These are phyloP conservation scores for Orgyia antiqua DNA, from an alignment of 2,888 invertebrate species.

Conservation along the genomic window DNA sequence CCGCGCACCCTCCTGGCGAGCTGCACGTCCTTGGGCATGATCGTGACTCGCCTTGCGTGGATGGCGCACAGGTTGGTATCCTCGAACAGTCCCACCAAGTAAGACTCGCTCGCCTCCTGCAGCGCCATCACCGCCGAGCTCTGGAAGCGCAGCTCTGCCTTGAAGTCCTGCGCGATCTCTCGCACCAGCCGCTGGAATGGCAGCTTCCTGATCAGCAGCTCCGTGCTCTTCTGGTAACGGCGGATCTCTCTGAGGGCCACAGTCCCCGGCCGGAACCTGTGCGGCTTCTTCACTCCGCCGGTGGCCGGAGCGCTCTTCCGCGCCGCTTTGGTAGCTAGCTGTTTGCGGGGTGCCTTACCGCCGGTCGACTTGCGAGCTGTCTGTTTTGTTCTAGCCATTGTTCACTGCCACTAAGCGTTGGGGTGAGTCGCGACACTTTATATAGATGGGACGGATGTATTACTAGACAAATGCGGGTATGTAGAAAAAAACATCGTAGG, in stretches of 20 bases:
- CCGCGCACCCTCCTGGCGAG: constrained; percentile 56
- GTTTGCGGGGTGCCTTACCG: constrained; percentile 85
- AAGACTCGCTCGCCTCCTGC: constrained; percentile 79
- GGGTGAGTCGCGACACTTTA: no score
- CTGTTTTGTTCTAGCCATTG: constrained; percentile 85
- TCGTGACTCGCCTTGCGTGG: constrained; percentile 76
- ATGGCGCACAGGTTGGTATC: constrained; percentile 89
- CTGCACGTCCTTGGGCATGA: constrained; percentile 64
- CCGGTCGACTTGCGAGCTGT: constrained; percentile 86
- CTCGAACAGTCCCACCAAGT: constrained; percentile 84
- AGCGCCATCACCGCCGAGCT: constrained; percentile 84
- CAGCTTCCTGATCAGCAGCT: constrained; percentile 83
- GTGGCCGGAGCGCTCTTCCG: constrained; percentile 85
- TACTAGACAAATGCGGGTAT: no score
- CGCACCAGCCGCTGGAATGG: constrained; percentile 85
- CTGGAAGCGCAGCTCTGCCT: constrained; percentile 83
- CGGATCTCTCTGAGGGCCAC: constrained; percentile 84
- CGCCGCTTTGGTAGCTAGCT: constrained; percentile 84
- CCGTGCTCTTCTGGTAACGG: constrained; percentile 86
- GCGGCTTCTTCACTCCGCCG: constrained; percentile 86
- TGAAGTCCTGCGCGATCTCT: constrained; percentile 87
- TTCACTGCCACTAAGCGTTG: no score
- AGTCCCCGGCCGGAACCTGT: constrained; percentile 83
- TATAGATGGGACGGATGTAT: no score
- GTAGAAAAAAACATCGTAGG: no score